Conservation (phyloP, 92 coral and sea anemone species). For the Actinernus sp. region DNA sequence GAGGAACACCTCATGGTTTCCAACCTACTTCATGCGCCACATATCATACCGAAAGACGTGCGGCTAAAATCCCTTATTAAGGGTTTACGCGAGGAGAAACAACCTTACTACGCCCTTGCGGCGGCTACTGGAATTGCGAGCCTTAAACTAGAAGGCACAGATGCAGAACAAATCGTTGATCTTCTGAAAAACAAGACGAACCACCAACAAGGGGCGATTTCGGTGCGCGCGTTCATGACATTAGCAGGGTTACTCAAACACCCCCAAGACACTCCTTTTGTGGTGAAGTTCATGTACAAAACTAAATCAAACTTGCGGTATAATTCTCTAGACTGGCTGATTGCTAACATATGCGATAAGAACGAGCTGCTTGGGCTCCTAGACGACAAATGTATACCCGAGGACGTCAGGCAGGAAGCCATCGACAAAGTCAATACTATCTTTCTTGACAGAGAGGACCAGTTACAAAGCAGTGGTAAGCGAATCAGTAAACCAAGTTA, state of each 20-base stretch:
- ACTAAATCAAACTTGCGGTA: conserved; percentile 89
- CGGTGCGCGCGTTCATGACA: conserved; percentile 96
- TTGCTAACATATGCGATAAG: conserved; percentile 87
- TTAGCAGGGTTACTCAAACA: conserved; percentile 87
- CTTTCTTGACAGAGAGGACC: conserved; percentile 34
- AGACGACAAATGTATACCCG: conserved; percentile 89
- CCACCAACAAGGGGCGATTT: conserved; percentile 88
- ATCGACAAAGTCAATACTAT: conserved; percentile 82
- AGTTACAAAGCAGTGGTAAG: conserved; percentile 31
- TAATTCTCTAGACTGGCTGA: conserved; percentile 96
- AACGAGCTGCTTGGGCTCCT: conserved; percentile 77
- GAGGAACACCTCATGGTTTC: conserved; percentile 97
- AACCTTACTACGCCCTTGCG: conserved; percentile 87
- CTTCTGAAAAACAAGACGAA: conserved; percentile 82
- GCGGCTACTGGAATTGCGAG: conserved; percentile 97
- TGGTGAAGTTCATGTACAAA: conserved; percentile 90
- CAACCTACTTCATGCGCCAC: conserved; percentile 94
- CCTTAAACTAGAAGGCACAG: conserved; percentile 78
- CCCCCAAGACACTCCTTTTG: conserved; percentile 94
- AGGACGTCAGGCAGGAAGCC: conserved; percentile 93
- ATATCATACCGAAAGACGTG: conserved; percentile 81
- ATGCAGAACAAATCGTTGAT: conserved; percentile 83
- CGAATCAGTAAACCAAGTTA: too few relatives aligned
- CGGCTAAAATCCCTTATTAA: conserved; percentile 82
- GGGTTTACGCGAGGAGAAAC: conserved; percentile 88